These are phyloP conservation scores for Epirrita christyi DNA, from an alignment of 2,888 invertebrate genomes.

Conservation along the genomic window DNA sequence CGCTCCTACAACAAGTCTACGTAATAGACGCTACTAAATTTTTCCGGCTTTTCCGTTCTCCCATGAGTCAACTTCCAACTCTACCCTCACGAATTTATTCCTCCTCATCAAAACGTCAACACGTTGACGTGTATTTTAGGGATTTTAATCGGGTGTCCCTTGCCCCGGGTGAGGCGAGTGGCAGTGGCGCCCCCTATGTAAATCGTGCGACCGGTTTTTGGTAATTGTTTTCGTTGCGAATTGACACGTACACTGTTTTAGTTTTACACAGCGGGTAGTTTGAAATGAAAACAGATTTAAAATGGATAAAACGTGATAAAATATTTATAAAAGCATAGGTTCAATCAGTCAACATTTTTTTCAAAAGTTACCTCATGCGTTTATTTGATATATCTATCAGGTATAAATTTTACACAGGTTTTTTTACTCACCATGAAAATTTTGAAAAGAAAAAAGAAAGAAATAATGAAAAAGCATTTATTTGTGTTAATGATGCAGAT, in stretches of 20 bases:
- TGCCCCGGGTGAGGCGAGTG: constrained; percentile 41
- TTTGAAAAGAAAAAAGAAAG: too few relatives aligned
- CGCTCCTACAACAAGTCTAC: too few relatives aligned
- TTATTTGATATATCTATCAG: too few relatives aligned
- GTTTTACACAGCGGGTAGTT: constrained; percentile 50
- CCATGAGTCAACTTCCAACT: constrained; percentile 27
- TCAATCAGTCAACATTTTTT: too few relatives aligned
- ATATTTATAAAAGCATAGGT: too few relatives aligned
- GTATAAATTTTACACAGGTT: too few relatives aligned
- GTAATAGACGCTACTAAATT: not conserved
- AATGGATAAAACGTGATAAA: not conserved
- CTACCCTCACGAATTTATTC: constrained; percentile 64
- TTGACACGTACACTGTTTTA: constrained; percentile 67
- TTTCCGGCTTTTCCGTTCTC: constrained; percentile 4
- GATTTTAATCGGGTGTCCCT: constrained; percentile 73
- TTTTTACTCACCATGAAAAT: too few relatives aligned
- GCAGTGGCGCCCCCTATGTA: constrained; percentile 66
- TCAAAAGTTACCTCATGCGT: too few relatives aligned
- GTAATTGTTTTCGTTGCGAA: constrained; percentile 78
- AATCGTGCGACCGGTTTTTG: constrained; percentile 65
- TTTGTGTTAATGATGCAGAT: too few relatives aligned
- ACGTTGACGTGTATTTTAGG: constrained; percentile 81
- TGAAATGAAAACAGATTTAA: constrained; percentile 9
- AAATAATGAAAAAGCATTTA: too few relatives aligned
- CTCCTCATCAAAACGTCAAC: constrained; percentile 83